Evolutionary conservation across 2,888 invertebrate genomes (phyloP).

Genomic region (Amiota communis): DNA sequence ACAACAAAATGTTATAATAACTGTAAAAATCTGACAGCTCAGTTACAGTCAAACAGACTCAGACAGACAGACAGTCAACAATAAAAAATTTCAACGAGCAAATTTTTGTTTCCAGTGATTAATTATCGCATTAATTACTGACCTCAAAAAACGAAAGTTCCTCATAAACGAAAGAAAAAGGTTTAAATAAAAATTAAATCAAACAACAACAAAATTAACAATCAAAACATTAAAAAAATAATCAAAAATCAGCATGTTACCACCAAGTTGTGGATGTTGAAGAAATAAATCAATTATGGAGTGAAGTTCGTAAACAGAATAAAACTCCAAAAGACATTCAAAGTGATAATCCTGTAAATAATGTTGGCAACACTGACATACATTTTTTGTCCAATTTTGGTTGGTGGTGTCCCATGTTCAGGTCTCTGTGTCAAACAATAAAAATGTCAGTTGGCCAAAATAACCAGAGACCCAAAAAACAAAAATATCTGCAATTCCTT

Average conservation of each 20-base stretch:
- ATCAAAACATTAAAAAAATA: conserved; percentile 24
- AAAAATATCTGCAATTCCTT: conserved; percentile 43
- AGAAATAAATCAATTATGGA: conserved; percentile 16
- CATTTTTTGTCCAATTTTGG: conserved; percentile 28
- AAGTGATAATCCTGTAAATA: conserved; percentile 54
- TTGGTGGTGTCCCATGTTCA: conserved; percentile 42
- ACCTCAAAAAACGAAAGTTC: conserved; percentile 69
- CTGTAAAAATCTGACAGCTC: conserved; percentile 64
- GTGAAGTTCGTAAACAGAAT: conserved; percentile 15
- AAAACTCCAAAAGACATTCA: conserved; percentile 13
- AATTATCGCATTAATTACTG: conserved; percentile 70
- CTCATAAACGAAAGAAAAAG: conserved; percentile 15
- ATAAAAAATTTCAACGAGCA: conserved; percentile 18
- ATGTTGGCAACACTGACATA: conserved; percentile 50
- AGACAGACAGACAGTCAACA: conserved; percentile 42
- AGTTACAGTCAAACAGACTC: conserved; percentile 38
- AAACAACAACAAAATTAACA: conserved; percentile 26
- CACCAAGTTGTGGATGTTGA: conserved; percentile 16
- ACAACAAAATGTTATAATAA: conserved; percentile 42
- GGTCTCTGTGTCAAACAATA: conserved; percentile 39
- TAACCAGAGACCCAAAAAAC: conserved; percentile 38
- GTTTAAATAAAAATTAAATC: background rate
- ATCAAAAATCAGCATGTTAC: conserved; percentile 43
- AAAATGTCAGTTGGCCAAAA: conserved; percentile 44
- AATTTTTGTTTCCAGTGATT: conserved; percentile 49